A percentile compares a stretch with the other conserved stretches of the same genome.
Conservation (phyloP, 2,888 invertebrate species). For the Andrena minutula region DNA sequence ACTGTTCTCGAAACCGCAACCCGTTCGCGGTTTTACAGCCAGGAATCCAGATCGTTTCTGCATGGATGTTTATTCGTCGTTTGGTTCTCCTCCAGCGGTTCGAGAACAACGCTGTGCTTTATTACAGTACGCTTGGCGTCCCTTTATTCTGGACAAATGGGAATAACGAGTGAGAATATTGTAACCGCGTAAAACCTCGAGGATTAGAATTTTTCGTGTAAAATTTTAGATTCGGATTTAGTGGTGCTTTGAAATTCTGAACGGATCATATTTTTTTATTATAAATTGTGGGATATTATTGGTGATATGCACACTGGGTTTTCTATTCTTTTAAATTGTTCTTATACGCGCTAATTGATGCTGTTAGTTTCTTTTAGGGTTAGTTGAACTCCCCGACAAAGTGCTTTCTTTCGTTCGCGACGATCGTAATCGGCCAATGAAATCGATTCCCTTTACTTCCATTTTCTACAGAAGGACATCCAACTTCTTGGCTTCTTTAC, state of each 20-base stretch:
- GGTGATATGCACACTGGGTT: too few relatives aligned
- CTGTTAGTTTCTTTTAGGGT: not conserved
- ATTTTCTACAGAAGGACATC: conserved; percentile 35
- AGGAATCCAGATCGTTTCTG: conserved; percentile 54
- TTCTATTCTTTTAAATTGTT: too few relatives aligned
- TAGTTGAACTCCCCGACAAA: not conserved
- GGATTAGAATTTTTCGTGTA: not conserved
- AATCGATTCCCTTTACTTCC: conserved; percentile 37
- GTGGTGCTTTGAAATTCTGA: too few relatives aligned
- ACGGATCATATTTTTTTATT: too few relatives aligned
- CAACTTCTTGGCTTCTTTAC: conserved; percentile 33
- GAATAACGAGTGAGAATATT: not conserved
- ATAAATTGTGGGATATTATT: too few relatives aligned
- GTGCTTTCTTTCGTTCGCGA: not conserved
- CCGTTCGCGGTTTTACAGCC: conserved; percentile 65
- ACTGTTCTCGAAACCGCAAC: conserved; percentile 61
- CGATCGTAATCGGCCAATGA: conserved; percentile 28
- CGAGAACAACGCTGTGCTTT: conserved; percentile 51
- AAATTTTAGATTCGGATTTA: too few relatives aligned
- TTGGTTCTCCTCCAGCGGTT: conserved; percentile 62
- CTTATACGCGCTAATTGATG: not conserved
- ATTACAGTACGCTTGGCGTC: conserved; percentile 23
- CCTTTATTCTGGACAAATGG: conserved; percentile 12
- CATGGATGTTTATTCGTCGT: conserved; percentile 54
- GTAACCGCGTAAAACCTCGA: not conserved